Evolutionary conservation across 2,888 invertebrate genomes (phyloP).

Genomic region (Julus scanicus): DNA sequence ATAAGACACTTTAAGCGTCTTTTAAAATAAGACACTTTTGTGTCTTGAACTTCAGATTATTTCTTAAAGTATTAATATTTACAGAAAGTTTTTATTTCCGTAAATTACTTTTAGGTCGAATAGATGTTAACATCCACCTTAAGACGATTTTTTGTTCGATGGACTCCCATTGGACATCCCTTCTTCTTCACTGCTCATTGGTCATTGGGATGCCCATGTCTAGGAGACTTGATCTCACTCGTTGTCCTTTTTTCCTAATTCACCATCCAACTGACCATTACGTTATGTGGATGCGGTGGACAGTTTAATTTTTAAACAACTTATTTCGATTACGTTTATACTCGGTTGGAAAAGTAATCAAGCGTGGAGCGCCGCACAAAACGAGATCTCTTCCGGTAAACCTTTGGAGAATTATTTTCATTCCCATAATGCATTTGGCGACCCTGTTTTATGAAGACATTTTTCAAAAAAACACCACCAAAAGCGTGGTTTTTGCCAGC

Average conservation of each 20-base stretch:
- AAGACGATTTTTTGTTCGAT: too few relatives aligned
- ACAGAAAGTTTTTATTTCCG: too few relatives aligned
- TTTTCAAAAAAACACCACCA: background rate
- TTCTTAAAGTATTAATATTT: too few relatives aligned
- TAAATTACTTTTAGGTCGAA: too few relatives aligned
- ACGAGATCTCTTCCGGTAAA: constrained; percentile 4
- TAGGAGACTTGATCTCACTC: background rate
- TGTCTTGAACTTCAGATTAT: too few relatives aligned
- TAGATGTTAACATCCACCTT: too few relatives aligned
- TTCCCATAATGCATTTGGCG: background rate
- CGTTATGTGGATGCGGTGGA: constrained; percentile 43
- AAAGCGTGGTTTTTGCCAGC: background rate
- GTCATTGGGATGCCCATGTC: background rate
- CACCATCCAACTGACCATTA: background rate
- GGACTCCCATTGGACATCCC: too few relatives aligned
- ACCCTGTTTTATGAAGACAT: background rate
- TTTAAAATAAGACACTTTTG: too few relatives aligned
- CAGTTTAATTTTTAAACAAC: constrained; percentile 47
- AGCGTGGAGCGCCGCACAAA: background rate
- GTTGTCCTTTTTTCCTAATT: constrained; percentile 45
- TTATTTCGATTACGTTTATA: constrained; percentile 45
- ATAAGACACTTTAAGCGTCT: too few relatives aligned
- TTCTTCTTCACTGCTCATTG: background rate
- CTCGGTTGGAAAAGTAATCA: constrained; percentile 28
- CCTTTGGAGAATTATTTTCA: background rate